These are phyloP conservation scores for Blomia tropicalis DNA, from an alignment of 2,888 invertebrate species.

Conservation along the genomic window DNA sequence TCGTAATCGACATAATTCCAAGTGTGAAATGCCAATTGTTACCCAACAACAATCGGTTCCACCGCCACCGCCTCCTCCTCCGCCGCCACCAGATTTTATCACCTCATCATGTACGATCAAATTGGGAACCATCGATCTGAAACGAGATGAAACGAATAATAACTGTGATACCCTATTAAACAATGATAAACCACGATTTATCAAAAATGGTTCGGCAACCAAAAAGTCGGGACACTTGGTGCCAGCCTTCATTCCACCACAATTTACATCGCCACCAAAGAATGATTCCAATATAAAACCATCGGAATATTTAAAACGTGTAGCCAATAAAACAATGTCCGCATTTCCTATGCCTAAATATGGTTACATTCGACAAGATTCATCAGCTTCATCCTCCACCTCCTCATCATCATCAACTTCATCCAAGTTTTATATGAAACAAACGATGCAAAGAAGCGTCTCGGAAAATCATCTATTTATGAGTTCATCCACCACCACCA, in stretches of 20 bases:
- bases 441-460: conserved; percentile 22
- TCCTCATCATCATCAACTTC: not conserved
- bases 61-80: conserved; percentile 27
- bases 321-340: conserved; percentile 38
- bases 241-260: conserved; percentile 60
- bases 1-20: not conserved
- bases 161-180: not conserved
- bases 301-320: conserved; percentile 73
- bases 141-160: not conserved
- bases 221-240: not conserved
- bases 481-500: not conserved
- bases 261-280: conserved; percentile 55
- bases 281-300: conserved; percentile 76
- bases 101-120: not conserved
- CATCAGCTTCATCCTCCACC: not conserved
- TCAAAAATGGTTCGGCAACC: not conserved
- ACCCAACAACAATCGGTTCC: conserved; percentile 13
- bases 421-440: conserved; percentile 6
- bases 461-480: conserved; percentile 25
- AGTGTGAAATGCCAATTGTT: not conserved
- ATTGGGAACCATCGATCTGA: not conserved
- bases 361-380: conserved; percentile 5
- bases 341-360: conserved; percentile 16
- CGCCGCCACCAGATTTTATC: conserved; percentile 18
- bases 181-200: not conserved